Percentiles rank a stretch among this genome's conserved stretches.
These are phyloP conservation scores for Halcyon senegalensis DNA, from an alignment of 2,113 vertebrate genomes.

Conservation along the genomic window DNA sequence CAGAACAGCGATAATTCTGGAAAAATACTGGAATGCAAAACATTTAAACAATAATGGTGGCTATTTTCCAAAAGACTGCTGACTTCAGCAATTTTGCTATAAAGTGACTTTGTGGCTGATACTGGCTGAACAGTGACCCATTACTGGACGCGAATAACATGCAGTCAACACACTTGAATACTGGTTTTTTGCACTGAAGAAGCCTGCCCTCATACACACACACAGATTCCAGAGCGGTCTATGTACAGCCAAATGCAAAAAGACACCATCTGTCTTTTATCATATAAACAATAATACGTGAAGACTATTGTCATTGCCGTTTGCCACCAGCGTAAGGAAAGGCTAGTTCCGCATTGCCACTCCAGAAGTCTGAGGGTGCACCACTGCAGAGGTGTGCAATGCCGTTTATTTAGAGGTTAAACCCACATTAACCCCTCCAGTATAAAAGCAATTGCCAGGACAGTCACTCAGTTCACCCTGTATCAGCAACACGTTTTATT, in stretches of 20 bases:
- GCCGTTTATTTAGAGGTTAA: background rate
- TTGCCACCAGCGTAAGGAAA: background rate
- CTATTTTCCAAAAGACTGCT: conserved; percentile 2
- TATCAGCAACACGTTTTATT: background rate
- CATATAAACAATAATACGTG: background rate
- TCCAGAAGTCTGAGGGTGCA: background rate
- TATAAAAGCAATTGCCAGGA: background rate
- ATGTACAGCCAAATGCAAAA: background rate
- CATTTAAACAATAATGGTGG: background rate
- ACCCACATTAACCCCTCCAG: background rate
- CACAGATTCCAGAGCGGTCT: background rate
- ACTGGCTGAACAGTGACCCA: background rate
- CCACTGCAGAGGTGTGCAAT: background rate
- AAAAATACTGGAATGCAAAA: background rate
- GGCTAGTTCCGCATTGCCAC: background rate
- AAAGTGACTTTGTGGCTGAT: background rate
- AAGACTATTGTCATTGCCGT: background rate
- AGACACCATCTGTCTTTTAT: background rate
- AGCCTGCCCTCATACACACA: background rate
- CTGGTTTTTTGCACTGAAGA: background rate
- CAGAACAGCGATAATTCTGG: background rate
- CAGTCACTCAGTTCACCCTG: background rate
- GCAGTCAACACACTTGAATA: background rate
- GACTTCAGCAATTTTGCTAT: background rate
- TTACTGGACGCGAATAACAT: background rate